Evolutionary conservation across 2,113 vertebrate species (phyloP), one percentile per base, ranked within the genome.

Genomic region (Pungitius pungitius): DNA sequence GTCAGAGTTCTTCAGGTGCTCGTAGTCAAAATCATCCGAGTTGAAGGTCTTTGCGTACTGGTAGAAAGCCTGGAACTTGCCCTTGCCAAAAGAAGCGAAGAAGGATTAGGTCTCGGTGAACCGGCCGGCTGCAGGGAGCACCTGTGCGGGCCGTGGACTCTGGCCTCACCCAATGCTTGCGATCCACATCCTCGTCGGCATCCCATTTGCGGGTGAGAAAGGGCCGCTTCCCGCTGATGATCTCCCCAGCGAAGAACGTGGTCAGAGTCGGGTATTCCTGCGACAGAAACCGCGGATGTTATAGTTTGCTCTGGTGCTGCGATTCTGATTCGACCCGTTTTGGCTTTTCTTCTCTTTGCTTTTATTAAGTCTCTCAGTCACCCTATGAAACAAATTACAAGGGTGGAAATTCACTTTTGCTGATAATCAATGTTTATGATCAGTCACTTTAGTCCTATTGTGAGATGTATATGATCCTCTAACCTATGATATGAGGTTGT

Each of bases 31-130:
- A 83, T 99, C 97, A 77, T 99, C 98, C 0, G 97, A 97, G 88
- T 99, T 99, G 93, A 99, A 99, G 60, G 94, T 96, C 93, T 99
- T 99, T 91, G 98, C 97, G 76, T 98, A 99, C 92, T 99, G 97
- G 91, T 98, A 99, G 93, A 99, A 99, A 59, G 98, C 97, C 87
- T 97, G 96, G 85, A 99, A 99, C 92, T 99, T 99, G 30, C 97
- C 97, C 98, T 99, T 84, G 70, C 88, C 88, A 70, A 6, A 77
- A 76, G 74, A 65, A 70, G 45, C 47, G 33, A 71, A 75, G 30
- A n/a, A 22, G 12, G 37, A 52, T 77, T 2, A 70, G 2, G 13
- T 66, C 26, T 73, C 4, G 14, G n/a, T 33, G 18, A 62, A 63
- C 13, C 24, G 56, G n/a, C 40, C 10, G 1, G 24, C 11, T 2